Evolutionary conservation across 2,888 invertebrate genomes (phyloP), one percentile per base, ranked within the genome.

Genomic region (Heteromurus nitidus): DNA sequence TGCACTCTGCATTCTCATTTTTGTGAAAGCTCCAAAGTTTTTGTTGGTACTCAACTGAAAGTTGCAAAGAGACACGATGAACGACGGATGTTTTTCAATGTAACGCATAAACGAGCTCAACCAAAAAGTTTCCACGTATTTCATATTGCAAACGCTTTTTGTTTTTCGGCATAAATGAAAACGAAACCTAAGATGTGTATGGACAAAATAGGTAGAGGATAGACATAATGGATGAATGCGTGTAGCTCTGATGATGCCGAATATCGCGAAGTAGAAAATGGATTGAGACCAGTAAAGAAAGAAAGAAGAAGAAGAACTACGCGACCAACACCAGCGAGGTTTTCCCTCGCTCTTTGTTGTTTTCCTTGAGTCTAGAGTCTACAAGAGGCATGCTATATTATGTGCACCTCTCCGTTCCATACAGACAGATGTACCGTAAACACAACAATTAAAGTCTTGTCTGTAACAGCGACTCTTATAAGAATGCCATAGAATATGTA

Each of bases 271-370:
- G n/a, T n/a, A 47, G 3, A n/a, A 9, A 13, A 3, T 16, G n/a
- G n/a, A 47, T 16, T n/a, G 47, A 47, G 53, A 53, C 9, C 13
- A 7, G 18, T 44, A 36, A 60, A 60, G 31, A 47, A 68, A 3
- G 16, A 24, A 68, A n/a, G 20, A 1, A 20, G 42, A 42, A 47
- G 42, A 70, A 73, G 64, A 64, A 50, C 26, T 44, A 55, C 30
- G n/a, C n/a, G 47, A 42, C 42, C 20, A 55, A 36, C 42, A 65
- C 53, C n/a, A n/a, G n/a, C n/a, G n/a, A n/a, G n/a, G 74, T 65
- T 75, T 75, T 75, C 74, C 74, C 74, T 67, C 74, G 72, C 60
- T 60, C 62, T 72, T 72, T 72, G 72, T 72, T 72, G 72, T 72
- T 72, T 72, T 72, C 72, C 72, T 72, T 72, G 72, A 72, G 60